These are phyloP conservation scores for Oxyscelio sp. DNA, from an alignment of 2,888 invertebrate species.

Conservation along the genomic window DNA sequence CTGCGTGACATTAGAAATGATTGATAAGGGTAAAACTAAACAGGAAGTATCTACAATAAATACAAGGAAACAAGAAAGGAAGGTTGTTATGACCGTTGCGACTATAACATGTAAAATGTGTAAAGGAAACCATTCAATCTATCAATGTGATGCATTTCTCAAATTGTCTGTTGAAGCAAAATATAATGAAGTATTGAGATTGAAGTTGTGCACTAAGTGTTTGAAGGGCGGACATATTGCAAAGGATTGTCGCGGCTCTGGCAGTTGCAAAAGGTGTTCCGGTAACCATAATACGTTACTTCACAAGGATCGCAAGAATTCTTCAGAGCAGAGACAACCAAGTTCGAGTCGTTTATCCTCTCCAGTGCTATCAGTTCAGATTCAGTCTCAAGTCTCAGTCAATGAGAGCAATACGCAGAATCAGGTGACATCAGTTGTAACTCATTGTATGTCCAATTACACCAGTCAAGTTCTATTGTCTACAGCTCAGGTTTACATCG, in stretches of 20 bases:
- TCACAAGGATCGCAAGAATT: not conserved
- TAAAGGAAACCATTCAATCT: not conserved
- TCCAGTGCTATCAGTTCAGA: too few species aligned
- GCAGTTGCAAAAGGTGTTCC: slow-evolving; percentile 4
- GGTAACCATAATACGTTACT: slow-evolving; percentile 12
- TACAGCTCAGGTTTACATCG: slow-evolving; percentile 8
- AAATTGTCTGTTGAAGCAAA: not conserved
- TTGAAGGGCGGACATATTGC: not conserved
- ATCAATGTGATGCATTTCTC: not conserved
- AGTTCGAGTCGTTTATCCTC: too few species aligned
- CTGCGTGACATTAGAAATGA: slow-evolving; percentile 10
- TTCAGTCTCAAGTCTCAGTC: not conserved
- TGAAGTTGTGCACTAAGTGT: slow-evolving; percentile 17
- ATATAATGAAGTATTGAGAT: not conserved
- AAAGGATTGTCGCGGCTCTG: slow-evolving; percentile 21
- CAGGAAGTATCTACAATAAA: not conserved
- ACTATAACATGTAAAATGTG: not conserved
- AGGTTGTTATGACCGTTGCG: not conserved
- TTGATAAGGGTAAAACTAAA: slow-evolving; percentile 6
- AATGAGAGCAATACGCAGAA: not conserved
- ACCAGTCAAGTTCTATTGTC: not conserved
- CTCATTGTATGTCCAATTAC: slow-evolving; percentile 12
- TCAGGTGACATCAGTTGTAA: not conserved
- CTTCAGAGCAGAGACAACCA: too few species aligned
- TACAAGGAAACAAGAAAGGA: not conserved